Conservation (phyloP, 2,113 vertebrate species). For the Ailurus styani region DNA sequence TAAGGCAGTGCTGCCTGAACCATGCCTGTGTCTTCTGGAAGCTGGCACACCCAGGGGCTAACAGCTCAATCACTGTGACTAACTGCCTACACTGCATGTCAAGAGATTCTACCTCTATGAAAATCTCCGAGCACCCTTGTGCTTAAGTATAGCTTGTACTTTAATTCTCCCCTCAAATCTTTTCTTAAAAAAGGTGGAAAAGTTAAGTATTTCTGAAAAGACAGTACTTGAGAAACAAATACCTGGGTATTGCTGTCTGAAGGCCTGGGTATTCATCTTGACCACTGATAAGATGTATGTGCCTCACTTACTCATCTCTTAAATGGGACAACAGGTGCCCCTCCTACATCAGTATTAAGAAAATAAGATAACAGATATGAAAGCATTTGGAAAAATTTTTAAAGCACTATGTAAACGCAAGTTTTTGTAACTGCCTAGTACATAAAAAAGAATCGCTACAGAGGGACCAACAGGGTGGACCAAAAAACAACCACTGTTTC, state of each 20-base stretch:
- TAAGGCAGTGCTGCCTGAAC: background rate
- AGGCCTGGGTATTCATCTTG: background rate
- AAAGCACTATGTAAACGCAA: background rate
- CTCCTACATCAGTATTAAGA: background rate
- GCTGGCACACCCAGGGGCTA: background rate
- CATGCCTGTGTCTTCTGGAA: background rate
- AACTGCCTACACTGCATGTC: background rate
- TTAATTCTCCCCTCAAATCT: slow-evolving; percentile 12
- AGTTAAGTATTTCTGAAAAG: slow-evolving; percentile 3
- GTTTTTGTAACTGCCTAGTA: background rate
- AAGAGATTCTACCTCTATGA: background rate
- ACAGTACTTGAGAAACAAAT: background rate
- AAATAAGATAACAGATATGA: background rate
- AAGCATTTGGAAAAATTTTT: background rate
- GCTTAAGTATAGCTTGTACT: background rate
- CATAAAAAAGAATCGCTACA: background rate
- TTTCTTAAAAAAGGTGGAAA: background rate
- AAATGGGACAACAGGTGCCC: background rate
- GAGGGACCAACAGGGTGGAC: background rate
- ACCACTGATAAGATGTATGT: background rate
- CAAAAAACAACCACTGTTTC: background rate
- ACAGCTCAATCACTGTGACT: background rate
- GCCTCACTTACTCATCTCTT: background rate
- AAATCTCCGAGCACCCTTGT: background rate
- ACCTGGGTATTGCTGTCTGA: no score